Percentiles rank a stretch among this genome's conserved stretches.
These are phyloP conservation scores for Anthopleura xanthogrammica DNA, from an alignment of 92 coral and sea anemone genomes.

Conservation along the genomic window DNA sequence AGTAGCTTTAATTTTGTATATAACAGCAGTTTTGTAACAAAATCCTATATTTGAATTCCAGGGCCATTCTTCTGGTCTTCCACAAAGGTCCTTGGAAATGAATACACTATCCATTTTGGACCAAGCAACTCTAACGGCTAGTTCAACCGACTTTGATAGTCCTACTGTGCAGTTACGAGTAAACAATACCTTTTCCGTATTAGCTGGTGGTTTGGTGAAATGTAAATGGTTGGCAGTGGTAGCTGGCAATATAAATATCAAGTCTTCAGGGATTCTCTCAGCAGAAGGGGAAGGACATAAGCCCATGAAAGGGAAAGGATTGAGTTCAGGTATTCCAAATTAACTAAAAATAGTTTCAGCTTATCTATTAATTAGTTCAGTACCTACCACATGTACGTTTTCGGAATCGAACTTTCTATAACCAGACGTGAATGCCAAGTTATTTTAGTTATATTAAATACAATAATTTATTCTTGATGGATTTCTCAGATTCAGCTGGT, in stretches of 20 bases:
- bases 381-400: no score
- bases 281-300: slow-evolving; percentile 43
- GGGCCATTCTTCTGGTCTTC: slow-evolving; percentile 54
- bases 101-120: slow-evolving; percentile 58
- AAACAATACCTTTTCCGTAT: slow-evolving; percentile 40
- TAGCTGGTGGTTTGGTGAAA: slow-evolving; percentile 60
- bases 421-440: no score
- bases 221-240: slow-evolving; percentile 43
- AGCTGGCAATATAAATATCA: slow-evolving; percentile 52
- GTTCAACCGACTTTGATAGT: slow-evolving; percentile 23
- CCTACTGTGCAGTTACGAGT: slow-evolving; percentile 48
- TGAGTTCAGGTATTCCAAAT: slow-evolving; percentile 39
- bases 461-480: no score
- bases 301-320: slow-evolving; percentile 50
- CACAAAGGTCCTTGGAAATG: slow-evolving; percentile 33
- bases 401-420: no score
- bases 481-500: slow-evolving; percentile 64
- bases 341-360: background rate
- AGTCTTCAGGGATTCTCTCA: slow-evolving; percentile 49
- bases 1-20: no score
- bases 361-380: no score
- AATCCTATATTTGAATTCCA: background rate
- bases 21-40: no score
- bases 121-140: slow-evolving; percentile 39
- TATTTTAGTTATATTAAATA: no score